These are phyloP conservation scores for Kryphioiulus occultus DNA, from an alignment of 2,888 invertebrate species.

Conservation along the genomic window DNA sequence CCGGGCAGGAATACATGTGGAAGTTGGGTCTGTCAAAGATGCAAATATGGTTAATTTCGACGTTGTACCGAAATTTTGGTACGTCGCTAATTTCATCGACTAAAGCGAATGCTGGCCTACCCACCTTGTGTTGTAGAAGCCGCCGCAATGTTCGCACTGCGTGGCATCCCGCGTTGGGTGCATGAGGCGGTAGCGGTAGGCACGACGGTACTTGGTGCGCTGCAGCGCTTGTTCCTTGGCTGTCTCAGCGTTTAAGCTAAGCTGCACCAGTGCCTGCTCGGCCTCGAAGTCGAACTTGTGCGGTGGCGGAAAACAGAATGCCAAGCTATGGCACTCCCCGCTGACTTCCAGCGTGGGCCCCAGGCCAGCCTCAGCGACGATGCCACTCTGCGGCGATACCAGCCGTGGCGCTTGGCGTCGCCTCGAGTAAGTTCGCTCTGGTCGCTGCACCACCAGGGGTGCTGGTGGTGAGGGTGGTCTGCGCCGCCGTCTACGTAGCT, in stretches of 20 bases:
- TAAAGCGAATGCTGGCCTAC: neutral
- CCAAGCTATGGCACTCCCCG: neutral
- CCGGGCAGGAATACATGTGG: conserved; percentile 16
- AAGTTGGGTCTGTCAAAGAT: neutral
- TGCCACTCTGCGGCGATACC: neutral
- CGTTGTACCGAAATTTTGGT: no score
- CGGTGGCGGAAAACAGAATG: neutral
- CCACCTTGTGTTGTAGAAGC: neutral
- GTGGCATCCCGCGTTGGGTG: neutral
- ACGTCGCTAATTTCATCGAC: no score
- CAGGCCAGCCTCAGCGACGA: neutral
- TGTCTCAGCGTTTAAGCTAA: neutral
- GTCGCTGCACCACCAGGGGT: neutral
- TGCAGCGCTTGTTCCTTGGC: neutral
- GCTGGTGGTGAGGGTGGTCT: neutral
- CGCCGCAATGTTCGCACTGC: neutral
- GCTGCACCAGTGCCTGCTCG: conserved; percentile 12
- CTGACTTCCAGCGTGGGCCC: neutral
- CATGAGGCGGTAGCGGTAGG: conserved; percentile 17
- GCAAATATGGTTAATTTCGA: no score
- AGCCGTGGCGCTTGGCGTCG: neutral
- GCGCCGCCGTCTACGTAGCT: neutral
- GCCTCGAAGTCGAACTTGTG: neutral
- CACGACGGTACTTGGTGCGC: neutral
- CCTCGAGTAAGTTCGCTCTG: neutral